A percentile compares a stretch with the other conserved stretches of the same genome.
Evolutionary conservation across 2,888 invertebrate genomes (phyloP).

Genomic region (Parnassius apollo): DNA sequence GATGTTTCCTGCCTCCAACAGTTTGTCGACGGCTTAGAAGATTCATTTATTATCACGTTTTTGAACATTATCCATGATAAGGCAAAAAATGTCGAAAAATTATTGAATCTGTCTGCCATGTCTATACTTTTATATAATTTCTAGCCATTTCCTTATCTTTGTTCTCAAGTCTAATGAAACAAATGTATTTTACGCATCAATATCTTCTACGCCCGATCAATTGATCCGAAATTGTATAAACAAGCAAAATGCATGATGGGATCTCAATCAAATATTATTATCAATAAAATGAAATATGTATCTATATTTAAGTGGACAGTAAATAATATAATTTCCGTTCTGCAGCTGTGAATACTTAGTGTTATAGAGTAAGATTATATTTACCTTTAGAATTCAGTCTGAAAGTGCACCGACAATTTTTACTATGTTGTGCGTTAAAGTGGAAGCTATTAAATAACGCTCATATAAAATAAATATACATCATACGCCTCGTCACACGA

Average conservation of each 20-base stretch:
- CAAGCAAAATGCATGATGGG: constrained; percentile 53
- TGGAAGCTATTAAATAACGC: neutral
- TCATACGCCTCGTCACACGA: neutral
- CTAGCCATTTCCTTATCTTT: neutral
- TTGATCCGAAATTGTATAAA: constrained; percentile 43
- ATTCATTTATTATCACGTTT: constrained; percentile 25
- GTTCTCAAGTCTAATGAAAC: neutral
- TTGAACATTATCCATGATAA: constrained; percentile 24
- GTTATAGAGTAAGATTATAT: constrained; percentile 50
- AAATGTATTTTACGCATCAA: constrained; percentile 19
- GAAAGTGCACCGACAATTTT: constrained; percentile 1
- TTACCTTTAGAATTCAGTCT: constrained; percentile 27
- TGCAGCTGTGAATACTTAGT: constrained; percentile 73
- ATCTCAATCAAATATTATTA: constrained; percentile 60
- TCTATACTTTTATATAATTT: neutral
- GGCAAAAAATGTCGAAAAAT: constrained; percentile 21
- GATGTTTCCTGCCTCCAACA: neutral
- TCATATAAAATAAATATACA: neutral
- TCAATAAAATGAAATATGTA: constrained; percentile 42
- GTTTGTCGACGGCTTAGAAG: neutral
- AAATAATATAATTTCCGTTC: constrained; percentile 65
- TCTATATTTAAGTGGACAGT: constrained; percentile 56
- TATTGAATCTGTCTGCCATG: constrained; percentile 8
- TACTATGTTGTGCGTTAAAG: constrained; percentile 2
- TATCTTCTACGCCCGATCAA: constrained; percentile 38